A percentile compares a stretch with the other conserved stretches of the same genome.
Conservation (phyloP, 1,140 invertebrate species). For the Calephelis virginiensis region DNA sequence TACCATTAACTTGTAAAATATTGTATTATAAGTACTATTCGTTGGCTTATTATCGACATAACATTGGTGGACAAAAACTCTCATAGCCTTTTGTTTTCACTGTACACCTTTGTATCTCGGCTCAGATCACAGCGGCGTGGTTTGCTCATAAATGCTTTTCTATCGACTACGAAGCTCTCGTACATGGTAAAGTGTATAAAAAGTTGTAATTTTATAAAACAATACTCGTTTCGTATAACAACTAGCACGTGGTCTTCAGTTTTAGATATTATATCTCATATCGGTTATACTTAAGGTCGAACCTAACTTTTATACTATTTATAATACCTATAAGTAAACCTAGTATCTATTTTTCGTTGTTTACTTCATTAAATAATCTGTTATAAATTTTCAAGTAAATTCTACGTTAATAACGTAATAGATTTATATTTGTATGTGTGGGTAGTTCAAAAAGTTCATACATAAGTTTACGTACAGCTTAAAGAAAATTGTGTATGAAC, state of each 20-base stretch:
- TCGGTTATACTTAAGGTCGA: conserved; percentile 4
- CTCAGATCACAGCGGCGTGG: no score
- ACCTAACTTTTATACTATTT: conserved; percentile 11
- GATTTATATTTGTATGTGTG: neutral
- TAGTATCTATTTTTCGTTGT: neutral
- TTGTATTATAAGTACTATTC: no score
- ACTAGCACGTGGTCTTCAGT: neutral
- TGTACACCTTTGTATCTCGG: no score
- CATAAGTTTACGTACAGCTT: no score
- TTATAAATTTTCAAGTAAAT: neutral
- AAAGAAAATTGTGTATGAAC: no score
- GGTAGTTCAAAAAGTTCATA: no score
- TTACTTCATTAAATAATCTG: neutral
- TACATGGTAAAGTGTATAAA: neutral
- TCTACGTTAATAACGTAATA: neutral
- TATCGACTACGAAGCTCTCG: neutral
- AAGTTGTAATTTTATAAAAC: neutral
- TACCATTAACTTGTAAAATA: no score
- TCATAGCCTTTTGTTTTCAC: no score
- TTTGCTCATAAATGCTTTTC: no score
- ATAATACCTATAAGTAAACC: conserved; percentile 10
- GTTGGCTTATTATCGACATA: no score
- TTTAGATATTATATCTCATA: neutral
- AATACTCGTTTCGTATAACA: neutral
- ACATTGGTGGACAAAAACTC: no score